Conservation (phyloP, 1,140 invertebrate genomes). For the Cydia fagiglandana region DNA sequence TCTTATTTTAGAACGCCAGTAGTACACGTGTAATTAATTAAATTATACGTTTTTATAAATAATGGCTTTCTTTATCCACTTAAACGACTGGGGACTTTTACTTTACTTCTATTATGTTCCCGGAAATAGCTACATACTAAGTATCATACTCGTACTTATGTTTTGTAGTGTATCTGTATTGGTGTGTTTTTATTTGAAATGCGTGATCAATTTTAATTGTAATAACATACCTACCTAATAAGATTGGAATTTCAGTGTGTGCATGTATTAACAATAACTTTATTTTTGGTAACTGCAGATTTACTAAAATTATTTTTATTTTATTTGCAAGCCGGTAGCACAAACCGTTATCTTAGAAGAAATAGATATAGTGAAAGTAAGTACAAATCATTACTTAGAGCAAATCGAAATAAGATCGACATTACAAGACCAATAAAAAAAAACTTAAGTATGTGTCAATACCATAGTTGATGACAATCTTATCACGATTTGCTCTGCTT, state of each 20-base stretch:
- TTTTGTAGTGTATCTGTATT: not conserved
- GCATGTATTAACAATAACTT: slow-evolving; percentile 26
- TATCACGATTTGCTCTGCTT: not conserved
- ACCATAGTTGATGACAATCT: not conserved
- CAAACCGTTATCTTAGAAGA: slow-evolving; percentile 32
- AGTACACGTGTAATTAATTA: not conserved
- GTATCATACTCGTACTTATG: not conserved
- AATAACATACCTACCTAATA: not conserved
- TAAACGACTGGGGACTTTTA: not conserved
- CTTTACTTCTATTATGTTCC: not conserved
- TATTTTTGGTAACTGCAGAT: slow-evolving; percentile 16
- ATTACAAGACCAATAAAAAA: not conserved
- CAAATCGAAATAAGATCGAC: not conserved
- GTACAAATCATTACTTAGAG: slow-evolving; percentile 13
- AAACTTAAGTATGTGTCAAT: not conserved
- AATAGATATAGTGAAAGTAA: slow-evolving; percentile 29
- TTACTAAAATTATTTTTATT: slow-evolving; percentile 27
- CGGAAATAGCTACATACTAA: not conserved
- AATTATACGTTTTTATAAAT: not conserved
- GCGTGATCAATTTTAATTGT: not conserved
- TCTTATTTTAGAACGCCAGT: not conserved
- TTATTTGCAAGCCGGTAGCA: slow-evolving; percentile 32
- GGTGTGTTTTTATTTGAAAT: slow-evolving; percentile 3
- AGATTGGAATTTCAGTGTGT: not conserved
- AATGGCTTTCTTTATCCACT: not conserved